A percentile compares a stretch with the other conserved stretches of the same genome.
Conservation (phyloP, 1,140 invertebrate genomes). For the Varroa destructor region DNA sequence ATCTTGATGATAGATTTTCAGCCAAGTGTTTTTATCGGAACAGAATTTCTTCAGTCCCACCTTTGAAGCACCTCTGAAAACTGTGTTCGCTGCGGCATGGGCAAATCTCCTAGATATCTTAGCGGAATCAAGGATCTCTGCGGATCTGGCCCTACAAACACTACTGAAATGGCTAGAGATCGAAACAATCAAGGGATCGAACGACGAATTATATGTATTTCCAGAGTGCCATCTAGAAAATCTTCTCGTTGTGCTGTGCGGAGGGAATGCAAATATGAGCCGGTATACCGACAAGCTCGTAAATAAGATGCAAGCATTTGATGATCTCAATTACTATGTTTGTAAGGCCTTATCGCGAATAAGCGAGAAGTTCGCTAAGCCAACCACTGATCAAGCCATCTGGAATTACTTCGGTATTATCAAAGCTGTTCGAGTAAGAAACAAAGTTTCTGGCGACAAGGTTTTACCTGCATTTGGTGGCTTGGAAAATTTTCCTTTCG, state of each 20-base stretch:
- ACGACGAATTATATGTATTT: neutral
- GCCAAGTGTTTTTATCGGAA: neutral
- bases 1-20: slow-evolving; percentile 14
- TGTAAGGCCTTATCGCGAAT: slow-evolving; percentile 12
- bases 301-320: neutral
- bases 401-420: slow-evolving; percentile 9
- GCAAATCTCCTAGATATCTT: neutral
- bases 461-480: neutral
- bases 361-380: slow-evolving; percentile 8
- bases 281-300: neutral
- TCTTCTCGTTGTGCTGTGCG: neutral
- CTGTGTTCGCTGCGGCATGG: neutral
- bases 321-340: slow-evolving; percentile 6
- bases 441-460: slow-evolving; percentile 1
- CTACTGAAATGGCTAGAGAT: slow-evolving; percentile 2
- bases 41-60: neutral
- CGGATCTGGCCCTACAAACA: slow-evolving; percentile 11
- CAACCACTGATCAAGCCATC: slow-evolving; percentile 7
- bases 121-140: neutral
- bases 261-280: neutral
- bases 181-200: neutral
- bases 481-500: neutral
- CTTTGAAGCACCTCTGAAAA: neutral
- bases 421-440: neutral
- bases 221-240: neutral